Base-by-base conservation (phyloP, 64 coral and sea anemone genomes). In the Acropora yongei region DNA sequence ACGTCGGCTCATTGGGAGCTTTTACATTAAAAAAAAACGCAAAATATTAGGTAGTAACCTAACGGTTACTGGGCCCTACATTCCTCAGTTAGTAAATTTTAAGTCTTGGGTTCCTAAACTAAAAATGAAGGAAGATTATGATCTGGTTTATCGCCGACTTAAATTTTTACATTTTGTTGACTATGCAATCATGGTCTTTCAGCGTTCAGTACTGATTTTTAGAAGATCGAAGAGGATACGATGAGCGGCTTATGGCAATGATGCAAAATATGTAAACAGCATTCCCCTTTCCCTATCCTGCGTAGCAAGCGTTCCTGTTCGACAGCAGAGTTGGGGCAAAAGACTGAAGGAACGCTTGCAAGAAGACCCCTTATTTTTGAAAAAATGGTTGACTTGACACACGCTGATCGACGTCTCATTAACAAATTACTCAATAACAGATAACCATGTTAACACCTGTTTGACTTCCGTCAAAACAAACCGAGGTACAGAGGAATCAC, bases 91-190 rank as follows among this genome's bases (percentile, higher is more conserved):
- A 67, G 63, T 67, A 67, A 67, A 67, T 67, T 67, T 67, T 67
- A 67, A 67, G 63, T 67, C 63, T 67, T 67, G 17, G 6, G 63
- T 67, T 67, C 63, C 17, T 67, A 16, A 67, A 55, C 63, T 67
- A 67, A 67, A 67, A 13, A 67, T 67, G 63, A 14, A 67, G 63
- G 63, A 67, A 67, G 63, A 67, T 67, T 67, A 67, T 67, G 30
- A 30, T 30, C 63, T 67, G 63, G 63, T 67, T 67, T 67, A 67
- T 67, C 63, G 63, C 63, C 63, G 63, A 67, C 3, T 67, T 67
- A 67, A 67, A 67, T 67, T 67, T 67, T 67, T 67, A 67, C 63
- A 67, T 67, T 67, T 67, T 67, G 63, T 67, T 67, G 63, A 67
- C 63, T 67, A 67, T 67, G 63, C 63, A 67, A 67, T 67, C 63